Percentiles rank a stretch among this genome's conserved stretches.
Conservation (phyloP, 2,888 invertebrate genomes). For the Fissipunctia ypsillon region DNA sequence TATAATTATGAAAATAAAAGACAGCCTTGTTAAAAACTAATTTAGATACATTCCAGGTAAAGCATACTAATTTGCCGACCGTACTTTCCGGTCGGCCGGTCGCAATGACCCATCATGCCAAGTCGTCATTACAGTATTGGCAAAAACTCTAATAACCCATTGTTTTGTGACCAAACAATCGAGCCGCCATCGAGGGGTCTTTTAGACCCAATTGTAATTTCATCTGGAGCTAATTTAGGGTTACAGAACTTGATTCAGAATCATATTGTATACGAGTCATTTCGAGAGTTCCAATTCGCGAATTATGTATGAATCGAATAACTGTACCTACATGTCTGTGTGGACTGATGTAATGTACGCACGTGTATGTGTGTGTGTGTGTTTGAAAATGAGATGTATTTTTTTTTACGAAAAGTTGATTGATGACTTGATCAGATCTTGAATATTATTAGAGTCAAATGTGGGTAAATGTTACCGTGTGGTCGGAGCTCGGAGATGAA, state of each 20-base stretch:
- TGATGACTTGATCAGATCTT: constrained; percentile 38
- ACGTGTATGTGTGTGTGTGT: constrained; percentile 19
- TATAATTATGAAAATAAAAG: constrained; percentile 31
- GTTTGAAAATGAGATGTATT: constrained; percentile 30
- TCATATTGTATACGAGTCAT: constrained; percentile 10
- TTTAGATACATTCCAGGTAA: constrained; percentile 23
- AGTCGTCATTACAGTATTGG: constrained; percentile 75
- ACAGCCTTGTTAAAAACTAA: constrained; percentile 44
- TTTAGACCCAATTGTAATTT: constrained; percentile 61
- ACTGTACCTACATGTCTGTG: constrained; percentile 1
- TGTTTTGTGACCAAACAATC: constrained; percentile 72
- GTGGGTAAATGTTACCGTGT: constrained; percentile 24
- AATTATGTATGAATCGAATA: constrained; percentile 35
- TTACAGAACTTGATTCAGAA: constrained; percentile 46
- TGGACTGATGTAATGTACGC: not conserved
- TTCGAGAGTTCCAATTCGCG: constrained; percentile 19
- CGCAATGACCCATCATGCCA: constrained; percentile 65
- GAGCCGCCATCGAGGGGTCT: constrained; percentile 53
- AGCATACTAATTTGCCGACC: constrained; percentile 42
- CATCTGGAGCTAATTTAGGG: constrained; percentile 64
- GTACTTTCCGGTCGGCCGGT: constrained; percentile 58
- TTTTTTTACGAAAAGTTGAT: constrained; percentile 38
- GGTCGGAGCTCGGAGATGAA: constrained; percentile 26
- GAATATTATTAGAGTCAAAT: constrained; percentile 42
- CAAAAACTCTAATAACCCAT: constrained; percentile 83